Base-by-base conservation (phyloP, 1,140 invertebrate species). In the Diplogasteroides magnus region DNA sequence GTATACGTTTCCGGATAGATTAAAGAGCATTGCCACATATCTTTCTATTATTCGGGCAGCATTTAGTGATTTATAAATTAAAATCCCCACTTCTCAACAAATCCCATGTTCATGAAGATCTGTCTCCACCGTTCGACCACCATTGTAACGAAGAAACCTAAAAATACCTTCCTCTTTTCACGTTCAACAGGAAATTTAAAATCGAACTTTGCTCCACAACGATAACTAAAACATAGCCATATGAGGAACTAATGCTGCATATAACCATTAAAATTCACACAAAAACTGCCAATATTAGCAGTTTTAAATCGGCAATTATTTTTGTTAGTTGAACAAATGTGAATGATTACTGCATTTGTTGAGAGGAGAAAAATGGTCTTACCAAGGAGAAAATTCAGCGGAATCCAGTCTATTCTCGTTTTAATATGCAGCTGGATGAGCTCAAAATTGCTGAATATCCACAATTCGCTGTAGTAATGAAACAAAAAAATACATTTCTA, bases 121-220 rank as follows among this genome's bases (percentile, higher is more conserved):
- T 69, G 69, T 68, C 76, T 73, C 77, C 77, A 78, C 48, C 77
- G 58, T 14, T 65, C 69, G n/a, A 78, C 74, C 25, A 77, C 69
- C 14, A 77, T 63, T 1, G 77, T 66, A 3, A 78, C 76, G 60
- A 75, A 78, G 64, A 78, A 78, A 25, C 76, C 77, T 48, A 48
- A 11, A 11, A 19, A 48, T 6, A n/a, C n/a, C n/a, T n/a, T n/a
- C n/a, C n/a, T n/a, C n/a, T n/a, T n/a, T n/a, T n/a, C n/a, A n/a
- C n/a, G n/a, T n/a, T n/a, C n/a, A n/a, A n/a, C n/a, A n/a, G n/a
- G n/a, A n/a, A n/a, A n/a, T n/a, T n/a, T n/a, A n/a, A n/a, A n/a
- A n/a, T n/a, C n/a, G n/a, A n/a, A n/a, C n/a, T n/a, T n/a, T n/a
- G n/a, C n/a, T n/a, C n/a, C n/a, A n/a, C n/a, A n/a, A n/a, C n/a